Conservation (phyloP, 1,140 invertebrate genomes). For the Melitaea cinxia region DNA sequence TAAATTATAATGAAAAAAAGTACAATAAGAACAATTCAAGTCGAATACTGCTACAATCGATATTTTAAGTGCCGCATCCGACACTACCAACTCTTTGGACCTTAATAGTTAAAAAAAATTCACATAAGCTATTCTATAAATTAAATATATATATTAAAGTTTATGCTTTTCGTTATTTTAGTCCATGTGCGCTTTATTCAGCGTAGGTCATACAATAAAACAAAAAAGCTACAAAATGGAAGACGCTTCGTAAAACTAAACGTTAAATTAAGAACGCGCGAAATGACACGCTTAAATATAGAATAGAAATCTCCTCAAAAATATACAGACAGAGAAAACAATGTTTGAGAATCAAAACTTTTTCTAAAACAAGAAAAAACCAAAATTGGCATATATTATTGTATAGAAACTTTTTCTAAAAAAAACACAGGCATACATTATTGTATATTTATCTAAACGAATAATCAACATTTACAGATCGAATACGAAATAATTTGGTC, state of each 20-base stretch:
- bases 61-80: slow-evolving; percentile 52
- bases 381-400: no score
- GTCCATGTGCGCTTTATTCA: slow-evolving; percentile 56
- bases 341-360: slow-evolving; percentile 39
- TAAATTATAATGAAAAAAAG: slow-evolving; percentile 45
- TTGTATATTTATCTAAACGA: slow-evolving; percentile 44
- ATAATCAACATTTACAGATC: slow-evolving; percentile 7
- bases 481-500: slow-evolving; percentile 27
- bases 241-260: slow-evolving; percentile 39
- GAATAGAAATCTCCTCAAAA: slow-evolving; percentile 55
- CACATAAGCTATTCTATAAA: slow-evolving; percentile 45
- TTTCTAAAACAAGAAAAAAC: no score
- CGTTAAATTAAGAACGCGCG: slow-evolving; percentile 5
- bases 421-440: slow-evolving; percentile 32
- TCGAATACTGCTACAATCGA: slow-evolving; percentile 66
- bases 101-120: slow-evolving; percentile 50
- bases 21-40: slow-evolving; percentile 35
- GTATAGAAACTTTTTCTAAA: no score
- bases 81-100: slow-evolving; percentile 71
- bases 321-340: slow-evolving; percentile 64
- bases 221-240: slow-evolving; percentile 46
- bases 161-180: slow-evolving; percentile 47
- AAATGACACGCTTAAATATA: slow-evolving; percentile 31
- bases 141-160: slow-evolving; percentile 49
- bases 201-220: slow-evolving; percentile 31